Base-by-base conservation (phyloP, 2,888 invertebrate species). In the Tetropium fuscum region DNA sequence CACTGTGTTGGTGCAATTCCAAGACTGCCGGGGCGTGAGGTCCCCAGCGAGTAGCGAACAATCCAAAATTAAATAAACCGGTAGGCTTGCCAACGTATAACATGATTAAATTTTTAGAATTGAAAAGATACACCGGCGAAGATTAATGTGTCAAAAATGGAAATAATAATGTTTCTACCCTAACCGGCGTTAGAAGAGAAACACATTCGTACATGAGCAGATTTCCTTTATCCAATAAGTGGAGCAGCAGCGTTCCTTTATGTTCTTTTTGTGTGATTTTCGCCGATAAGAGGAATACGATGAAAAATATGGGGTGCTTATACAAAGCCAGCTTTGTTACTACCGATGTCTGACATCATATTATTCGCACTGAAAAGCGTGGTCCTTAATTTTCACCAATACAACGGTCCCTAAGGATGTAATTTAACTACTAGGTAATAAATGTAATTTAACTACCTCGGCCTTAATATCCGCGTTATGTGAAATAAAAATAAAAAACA, bases 111-210 rank as follows among this genome's bases (percentile, higher is more conserved):
- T 48, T 48, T 47, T 48, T 48, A 48, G 22, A 48, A 48, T 48
- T 48, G 48, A 22, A 36, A 22, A 15, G 36, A 22, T 36, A 48
- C 22, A 6, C n/a, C 8, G 8, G 13, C 20, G 8, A 36, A 48
- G 48, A 48, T 48, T 48, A 48, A 48, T 36, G 36, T 47, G 32
- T 47, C 47, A 47, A 47, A 47, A 47, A 47, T 47, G 47, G 47
- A 47, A 47, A 47, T 47, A 32, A 47, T 47, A 32, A 32, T 32
- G 10, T 11, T 34, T 2, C 7, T 44, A 19, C 34, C 30, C 47
- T 10, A 32, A 19, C 19, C 15, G 13, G 19, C 32, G 11, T 47
- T 11, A 43, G 20, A 43, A 34, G 10, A 15, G 19, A 34, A 47
- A 32, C 19, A 30, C 10, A 20, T 32, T 13, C 2, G 47, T 47